Evolutionary conservation across 1,140 invertebrate species (phyloP).

Genomic region (Drosophila nikananu): DNA sequence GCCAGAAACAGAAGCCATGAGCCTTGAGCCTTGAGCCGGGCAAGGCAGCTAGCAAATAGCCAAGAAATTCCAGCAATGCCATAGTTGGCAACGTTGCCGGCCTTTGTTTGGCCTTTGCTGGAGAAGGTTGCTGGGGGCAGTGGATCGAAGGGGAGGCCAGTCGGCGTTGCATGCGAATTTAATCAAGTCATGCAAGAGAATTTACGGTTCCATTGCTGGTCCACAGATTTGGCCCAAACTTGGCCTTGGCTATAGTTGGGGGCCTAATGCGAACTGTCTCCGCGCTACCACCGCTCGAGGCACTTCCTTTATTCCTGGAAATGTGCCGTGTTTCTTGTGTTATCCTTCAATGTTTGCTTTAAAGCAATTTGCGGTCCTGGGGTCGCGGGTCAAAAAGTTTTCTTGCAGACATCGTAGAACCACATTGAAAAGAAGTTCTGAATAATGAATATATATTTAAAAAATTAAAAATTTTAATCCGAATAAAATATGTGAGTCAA

Average conservation of each 20-base stretch:
- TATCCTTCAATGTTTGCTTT: conserved; percentile 49
- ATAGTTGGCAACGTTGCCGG: conserved; percentile 50
- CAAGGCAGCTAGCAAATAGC: conserved; percentile 39
- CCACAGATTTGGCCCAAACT: conserved; percentile 50
- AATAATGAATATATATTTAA: background rate
- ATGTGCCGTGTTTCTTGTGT: conserved; percentile 24
- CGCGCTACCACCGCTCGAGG: background rate
- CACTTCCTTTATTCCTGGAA: conserved; percentile 17
- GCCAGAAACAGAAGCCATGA: conserved; percentile 19
- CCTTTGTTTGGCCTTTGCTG: conserved; percentile 45
- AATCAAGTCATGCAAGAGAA: conserved; percentile 85
- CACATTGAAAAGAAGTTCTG: background rate
- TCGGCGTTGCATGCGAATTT: conserved; percentile 80
- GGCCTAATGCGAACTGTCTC: conserved; percentile 16
- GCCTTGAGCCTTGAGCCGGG: background rate
- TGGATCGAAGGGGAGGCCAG: conserved; percentile 5
- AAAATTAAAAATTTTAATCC: background rate
- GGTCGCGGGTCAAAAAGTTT: conserved; percentile 42
- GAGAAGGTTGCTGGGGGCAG: background rate
- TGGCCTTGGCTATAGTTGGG: conserved; percentile 34
- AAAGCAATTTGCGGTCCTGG: conserved; percentile 70
- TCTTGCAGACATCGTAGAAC: conserved; percentile 27
- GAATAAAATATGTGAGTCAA: background rate
- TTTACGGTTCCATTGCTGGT: conserved; percentile 73
- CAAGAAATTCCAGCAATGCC: conserved; percentile 52